phyloP scores from a whole-genome alignment of 2,888 invertebrate genomes.

The Aspidiotus rigidus region DNA sequence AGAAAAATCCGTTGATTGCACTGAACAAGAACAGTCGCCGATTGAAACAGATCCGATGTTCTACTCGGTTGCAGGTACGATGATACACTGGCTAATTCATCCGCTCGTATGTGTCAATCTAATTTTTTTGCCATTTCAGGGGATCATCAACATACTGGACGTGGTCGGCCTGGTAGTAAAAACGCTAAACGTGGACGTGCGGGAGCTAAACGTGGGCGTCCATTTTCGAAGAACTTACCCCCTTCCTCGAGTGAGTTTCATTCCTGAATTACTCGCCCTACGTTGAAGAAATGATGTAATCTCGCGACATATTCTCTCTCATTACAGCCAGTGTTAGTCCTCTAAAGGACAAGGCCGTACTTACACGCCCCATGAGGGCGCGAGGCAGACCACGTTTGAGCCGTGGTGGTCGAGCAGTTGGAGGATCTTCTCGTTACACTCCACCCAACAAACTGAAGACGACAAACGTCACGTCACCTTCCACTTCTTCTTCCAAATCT shows the following conservation, averaged over 20 bases:
- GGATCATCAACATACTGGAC: slow-evolving; percentile 3
- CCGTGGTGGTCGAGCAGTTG: slow-evolving; percentile 15
- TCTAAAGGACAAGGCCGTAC: slow-evolving; percentile 15
- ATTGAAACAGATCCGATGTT: slow-evolving; percentile 29
- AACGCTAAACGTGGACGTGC: slow-evolving; percentile 18
- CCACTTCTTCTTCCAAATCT: background rate
- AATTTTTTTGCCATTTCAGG: slow-evolving; percentile 8
- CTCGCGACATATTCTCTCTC: background rate
- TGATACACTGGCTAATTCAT: background rate
- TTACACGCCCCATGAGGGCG: slow-evolving; percentile 13
- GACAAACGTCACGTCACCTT: background rate
- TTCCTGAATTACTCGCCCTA: slow-evolving; percentile 16
- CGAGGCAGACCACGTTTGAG: slow-evolving; percentile 24
- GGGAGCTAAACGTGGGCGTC: slow-evolving; percentile 24
- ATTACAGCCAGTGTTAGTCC: slow-evolving; percentile 5
- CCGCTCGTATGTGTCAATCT: background rate
- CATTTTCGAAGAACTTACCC: slow-evolving; percentile 27
- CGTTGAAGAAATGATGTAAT: background rate
- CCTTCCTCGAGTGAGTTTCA: slow-evolving; percentile 16
- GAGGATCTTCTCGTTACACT: slow-evolving; percentile 7
- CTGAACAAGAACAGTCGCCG: background rate
- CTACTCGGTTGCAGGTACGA: slow-evolving; percentile 19
- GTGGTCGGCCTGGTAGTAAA: background rate
- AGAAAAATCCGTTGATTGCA: slow-evolving; percentile 10
- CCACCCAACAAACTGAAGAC: slow-evolving; percentile 10